phyloP scores from a whole-genome alignment of 2,888 invertebrate species.

The Lacanobia wlatinum region DNA sequence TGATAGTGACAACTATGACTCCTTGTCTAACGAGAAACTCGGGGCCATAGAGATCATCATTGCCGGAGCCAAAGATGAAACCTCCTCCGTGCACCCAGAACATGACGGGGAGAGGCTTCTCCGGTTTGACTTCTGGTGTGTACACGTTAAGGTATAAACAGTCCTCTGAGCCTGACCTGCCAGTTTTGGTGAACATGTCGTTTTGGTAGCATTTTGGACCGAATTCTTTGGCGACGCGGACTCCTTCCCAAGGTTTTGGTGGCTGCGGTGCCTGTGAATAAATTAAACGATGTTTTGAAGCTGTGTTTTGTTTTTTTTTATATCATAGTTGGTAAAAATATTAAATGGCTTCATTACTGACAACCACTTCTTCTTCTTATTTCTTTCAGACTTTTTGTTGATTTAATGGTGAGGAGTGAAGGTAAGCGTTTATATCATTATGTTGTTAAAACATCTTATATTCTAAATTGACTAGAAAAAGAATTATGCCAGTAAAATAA shows the following conservation, averaged over 20 bases:
- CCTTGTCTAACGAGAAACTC: conserved; percentile 69
- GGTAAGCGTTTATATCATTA: too few species aligned
- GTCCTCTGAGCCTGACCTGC: conserved; percentile 61
- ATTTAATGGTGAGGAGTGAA: too few species aligned
- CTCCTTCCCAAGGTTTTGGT: conserved; percentile 72
- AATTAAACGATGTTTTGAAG: not conserved
- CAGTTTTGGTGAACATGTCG: conserved; percentile 35
- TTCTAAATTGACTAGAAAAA: too few species aligned
- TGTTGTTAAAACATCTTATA: too few species aligned
- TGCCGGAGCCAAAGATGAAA: conserved; percentile 67
- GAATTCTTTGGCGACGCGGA: conserved; percentile 71
- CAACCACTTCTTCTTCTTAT: too few species aligned
- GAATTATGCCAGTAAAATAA: too few species aligned
- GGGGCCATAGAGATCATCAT: conserved; percentile 68
- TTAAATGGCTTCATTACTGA: too few species aligned
- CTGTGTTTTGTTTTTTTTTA: too few species aligned
- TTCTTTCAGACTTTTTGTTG: not conserved
- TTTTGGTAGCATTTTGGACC: conserved; percentile 60
- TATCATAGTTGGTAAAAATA: too few species aligned
- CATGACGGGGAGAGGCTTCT: conserved; percentile 67
- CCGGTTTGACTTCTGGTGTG: conserved; percentile 65
- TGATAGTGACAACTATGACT: conserved; percentile 67
- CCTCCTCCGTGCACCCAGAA: conserved; percentile 70
- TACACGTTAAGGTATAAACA: conserved; percentile 75
- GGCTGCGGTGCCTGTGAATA: conserved; percentile 63